phyloP scores from a whole-genome alignment of 2,888 invertebrate genomes.

The Sphecodes monilicornis region DNA sequence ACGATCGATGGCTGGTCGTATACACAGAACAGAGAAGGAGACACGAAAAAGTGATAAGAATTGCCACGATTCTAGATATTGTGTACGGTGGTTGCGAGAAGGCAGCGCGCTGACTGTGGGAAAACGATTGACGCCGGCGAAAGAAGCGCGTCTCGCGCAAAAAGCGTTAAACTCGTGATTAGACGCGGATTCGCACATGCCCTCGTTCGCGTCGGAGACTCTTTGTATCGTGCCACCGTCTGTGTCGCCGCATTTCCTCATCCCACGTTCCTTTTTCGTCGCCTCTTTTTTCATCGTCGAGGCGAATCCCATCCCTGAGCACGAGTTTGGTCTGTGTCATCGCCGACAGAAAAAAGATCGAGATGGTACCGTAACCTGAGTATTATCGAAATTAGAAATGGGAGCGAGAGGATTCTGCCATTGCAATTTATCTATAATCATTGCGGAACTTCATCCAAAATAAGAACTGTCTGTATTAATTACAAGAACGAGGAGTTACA shows the following conservation, averaged over 20 bases:
- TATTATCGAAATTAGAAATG: not conserved
- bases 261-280: conserved; percentile 26
- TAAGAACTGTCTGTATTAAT: not conserved
- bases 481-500: too few relatives aligned
- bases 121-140: conserved; percentile 80
- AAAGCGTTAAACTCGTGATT: conserved; percentile 84
- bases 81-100: conserved; percentile 45
- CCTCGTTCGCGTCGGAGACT: conserved; percentile 71
- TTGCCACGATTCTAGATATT: conserved; percentile 55
- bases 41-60: conserved; percentile 70
- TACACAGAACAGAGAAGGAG: conserved; percentile 54
- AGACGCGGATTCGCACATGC: conserved; percentile 82
- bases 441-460: not conserved
- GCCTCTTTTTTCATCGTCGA: conserved; percentile 24
- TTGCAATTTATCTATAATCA: not conserved
- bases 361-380: not conserved
- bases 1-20: conserved; percentile 75
- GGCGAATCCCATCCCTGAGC: conserved; percentile 50
- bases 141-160: conserved; percentile 72
- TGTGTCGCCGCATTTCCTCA: conserved; percentile 47
- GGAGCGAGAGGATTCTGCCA: not conserved
- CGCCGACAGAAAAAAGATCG: conserved; percentile 14
- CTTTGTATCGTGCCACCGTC: conserved; percentile 53
- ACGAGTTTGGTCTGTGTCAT: conserved; percentile 59
- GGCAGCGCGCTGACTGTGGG: conserved; percentile 79